Evolutionary conservation across 2,888 invertebrate species (phyloP), one percentile per base, ranked within the genome.

Genomic region (Ecliptopera silaceata): DNA sequence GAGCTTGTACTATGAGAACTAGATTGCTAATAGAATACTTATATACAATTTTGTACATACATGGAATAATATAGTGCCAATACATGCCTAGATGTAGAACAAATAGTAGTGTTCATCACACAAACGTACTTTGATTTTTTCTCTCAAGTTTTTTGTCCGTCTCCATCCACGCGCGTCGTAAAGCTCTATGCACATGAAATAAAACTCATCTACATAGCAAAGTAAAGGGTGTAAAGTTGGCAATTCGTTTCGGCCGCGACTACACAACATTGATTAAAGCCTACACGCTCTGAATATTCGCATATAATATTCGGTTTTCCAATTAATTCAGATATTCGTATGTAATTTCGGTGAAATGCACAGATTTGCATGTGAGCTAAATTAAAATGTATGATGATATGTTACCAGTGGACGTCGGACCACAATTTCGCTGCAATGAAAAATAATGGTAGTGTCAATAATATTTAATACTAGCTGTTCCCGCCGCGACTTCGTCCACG

Each of bases 181-280:
- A 47, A 48, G 13, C 49, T 26, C 48, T 29, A 13, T 43, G 42
- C 13, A 39, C 29, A 15, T 31, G 26, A 72, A 80, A 77, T 79
- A 75, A 74, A 79, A 72, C 74, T 74, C 75, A 77, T 81, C 75
- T 77, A 68, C 77, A 78, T 80, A 77, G 73, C 74, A 48, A 51
- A 51, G 53, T 74, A 53, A 52, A 48, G 54, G 49, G 59, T 54
- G 59, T 71, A 60, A 74, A 69, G 72, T 73, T 65, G 66, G 67
- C 71, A 71, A 74, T 75, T 72, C 74, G 73, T 71, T 74, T 71
- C 72, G 59, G 72, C 69, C 69, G 63, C 71, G 74, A 70, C 70
- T 75, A 64, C 56, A 71, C 68, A 69, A 68, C 75, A 72, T 78
- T 77, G 79, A 81, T 81, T 79, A 81, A 80, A 79, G 68, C 68